phyloP scores from a whole-genome alignment of 2,797 vertebrate species.

The Tokudaia muenninki region DNA sequence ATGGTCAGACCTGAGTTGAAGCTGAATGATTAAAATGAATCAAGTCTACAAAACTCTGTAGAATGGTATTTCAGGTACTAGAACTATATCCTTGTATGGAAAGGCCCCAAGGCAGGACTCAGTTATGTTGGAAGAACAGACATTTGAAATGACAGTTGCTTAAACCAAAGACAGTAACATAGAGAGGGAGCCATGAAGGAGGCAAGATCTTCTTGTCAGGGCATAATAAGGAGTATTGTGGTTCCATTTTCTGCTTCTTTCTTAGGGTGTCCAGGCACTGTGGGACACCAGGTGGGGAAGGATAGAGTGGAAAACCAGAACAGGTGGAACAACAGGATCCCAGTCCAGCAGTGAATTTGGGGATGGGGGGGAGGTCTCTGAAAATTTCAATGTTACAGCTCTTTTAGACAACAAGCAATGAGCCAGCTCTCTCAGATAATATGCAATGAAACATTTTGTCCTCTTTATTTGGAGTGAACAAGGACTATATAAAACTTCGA shows the following conservation, averaged over 20 bases:
- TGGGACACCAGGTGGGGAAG: not conserved
- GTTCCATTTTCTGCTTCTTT: not conserved
- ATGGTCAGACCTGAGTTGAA: not conserved
- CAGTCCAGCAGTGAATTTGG: not conserved
- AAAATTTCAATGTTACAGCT: not conserved
- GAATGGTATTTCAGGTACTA: not conserved
- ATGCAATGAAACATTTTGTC: not conserved
- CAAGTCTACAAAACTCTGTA: not conserved
- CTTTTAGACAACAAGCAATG: not conserved
- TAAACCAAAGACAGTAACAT: not conserved
- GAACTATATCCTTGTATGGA: not conserved
- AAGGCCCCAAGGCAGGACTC: not conserved
- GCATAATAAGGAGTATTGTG: not conserved
- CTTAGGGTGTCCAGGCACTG: not conserved
- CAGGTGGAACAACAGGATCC: not conserved
- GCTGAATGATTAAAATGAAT: not conserved
- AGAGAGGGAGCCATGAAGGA: not conserved
- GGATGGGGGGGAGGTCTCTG: fast-evolving
- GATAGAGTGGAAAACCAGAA: not conserved
- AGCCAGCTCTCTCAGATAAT: not conserved
- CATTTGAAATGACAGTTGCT: not conserved
- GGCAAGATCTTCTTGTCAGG: not conserved
- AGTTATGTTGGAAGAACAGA: not conserved
- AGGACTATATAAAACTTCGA: not conserved
- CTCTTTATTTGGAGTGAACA: not conserved